Conservation (phyloP, 2,888 invertebrate species). For the Noctua janthina region DNA sequence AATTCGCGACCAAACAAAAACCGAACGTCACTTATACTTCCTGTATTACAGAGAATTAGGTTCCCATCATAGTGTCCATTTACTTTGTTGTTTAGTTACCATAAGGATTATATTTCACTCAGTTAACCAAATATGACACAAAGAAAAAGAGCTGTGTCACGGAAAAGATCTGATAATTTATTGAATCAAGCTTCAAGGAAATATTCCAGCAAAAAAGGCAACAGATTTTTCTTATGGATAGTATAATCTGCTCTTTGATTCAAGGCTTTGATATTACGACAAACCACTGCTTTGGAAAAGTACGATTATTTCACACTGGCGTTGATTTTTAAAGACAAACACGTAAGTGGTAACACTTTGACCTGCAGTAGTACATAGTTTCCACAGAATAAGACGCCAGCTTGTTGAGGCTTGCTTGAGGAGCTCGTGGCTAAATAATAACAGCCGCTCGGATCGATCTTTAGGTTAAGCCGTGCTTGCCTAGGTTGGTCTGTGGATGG, state of each 20-base stretch:
- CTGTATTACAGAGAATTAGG: not conserved
- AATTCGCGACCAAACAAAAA: not conserved
- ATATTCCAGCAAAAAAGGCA: constrained; percentile 19
- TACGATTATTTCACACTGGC: not conserved
- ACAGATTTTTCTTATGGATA: not conserved
- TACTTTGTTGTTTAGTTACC: constrained; percentile 8
- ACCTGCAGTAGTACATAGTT: too few species aligned
- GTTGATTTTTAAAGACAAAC: not conserved
- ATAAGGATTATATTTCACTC: constrained; percentile 16
- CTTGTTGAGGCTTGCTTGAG: too few species aligned
- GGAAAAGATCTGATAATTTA: constrained; percentile 31
- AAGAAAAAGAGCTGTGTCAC: constrained; percentile 22
- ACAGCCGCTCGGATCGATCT: too few species aligned
- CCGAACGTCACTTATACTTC: not conserved
- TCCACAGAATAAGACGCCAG: too few species aligned
- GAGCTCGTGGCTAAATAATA: too few species aligned
- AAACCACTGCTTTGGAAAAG: not conserved
- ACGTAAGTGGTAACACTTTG: too few species aligned
- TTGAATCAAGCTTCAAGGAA: constrained; percentile 33
- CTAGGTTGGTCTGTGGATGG: too few species aligned
- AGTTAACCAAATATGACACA: not conserved
- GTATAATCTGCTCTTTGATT: not conserved
- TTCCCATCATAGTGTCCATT: constrained; percentile 1
- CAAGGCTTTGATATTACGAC: not conserved
- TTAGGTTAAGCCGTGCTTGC: too few species aligned